Evolutionary conservation across 2,888 invertebrate genomes (phyloP).

Genomic region (Agrilus mali): DNA sequence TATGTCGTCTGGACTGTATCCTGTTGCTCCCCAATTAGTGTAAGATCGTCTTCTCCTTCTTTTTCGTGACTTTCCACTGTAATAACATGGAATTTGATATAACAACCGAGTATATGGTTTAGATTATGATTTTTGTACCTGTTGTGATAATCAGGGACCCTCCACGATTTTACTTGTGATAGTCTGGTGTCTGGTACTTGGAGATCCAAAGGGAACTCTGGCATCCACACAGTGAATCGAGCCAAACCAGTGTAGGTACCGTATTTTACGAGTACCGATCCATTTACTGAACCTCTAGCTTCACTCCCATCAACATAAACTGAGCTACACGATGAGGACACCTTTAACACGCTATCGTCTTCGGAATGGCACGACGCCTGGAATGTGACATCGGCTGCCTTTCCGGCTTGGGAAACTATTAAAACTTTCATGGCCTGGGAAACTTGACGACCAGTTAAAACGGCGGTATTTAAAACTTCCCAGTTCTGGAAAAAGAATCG

Average conservation of each 20-base stretch:
- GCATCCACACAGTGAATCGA: slow-evolving; percentile 92
- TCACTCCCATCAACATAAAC: slow-evolving; percentile 95
- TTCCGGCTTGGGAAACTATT: slow-evolving; percentile 87
- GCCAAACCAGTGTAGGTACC: slow-evolving; percentile 83
- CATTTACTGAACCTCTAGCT: slow-evolving; percentile 86
- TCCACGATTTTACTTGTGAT: slow-evolving; percentile 92
- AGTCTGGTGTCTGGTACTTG: slow-evolving; percentile 79
- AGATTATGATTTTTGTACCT: slow-evolving; percentile 20
- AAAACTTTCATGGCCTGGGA: slow-evolving; percentile 92
- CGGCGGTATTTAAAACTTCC: slow-evolving; percentile 92
- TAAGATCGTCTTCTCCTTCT: slow-evolving; percentile 44
- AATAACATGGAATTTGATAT: neutral
- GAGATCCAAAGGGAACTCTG: slow-evolving; percentile 84
- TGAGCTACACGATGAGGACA: slow-evolving; percentile 89
- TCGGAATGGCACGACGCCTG: slow-evolving; percentile 91
- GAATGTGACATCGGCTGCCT: slow-evolving; percentile 87
- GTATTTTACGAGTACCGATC: slow-evolving; percentile 84
- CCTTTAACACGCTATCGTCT: slow-evolving; percentile 92
- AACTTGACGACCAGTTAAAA: slow-evolving; percentile 85
- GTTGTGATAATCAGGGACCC: slow-evolving; percentile 65
- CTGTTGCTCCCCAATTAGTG: slow-evolving; percentile 40
- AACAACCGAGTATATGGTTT: neutral
- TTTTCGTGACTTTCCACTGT: slow-evolving; percentile 17
- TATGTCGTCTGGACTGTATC: slow-evolving; percentile 42
- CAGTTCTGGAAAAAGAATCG: slow-evolving; percentile 56